Base-by-base conservation (phyloP, 2,888 invertebrate genomes). In the Drosophila maculinotata region DNA sequence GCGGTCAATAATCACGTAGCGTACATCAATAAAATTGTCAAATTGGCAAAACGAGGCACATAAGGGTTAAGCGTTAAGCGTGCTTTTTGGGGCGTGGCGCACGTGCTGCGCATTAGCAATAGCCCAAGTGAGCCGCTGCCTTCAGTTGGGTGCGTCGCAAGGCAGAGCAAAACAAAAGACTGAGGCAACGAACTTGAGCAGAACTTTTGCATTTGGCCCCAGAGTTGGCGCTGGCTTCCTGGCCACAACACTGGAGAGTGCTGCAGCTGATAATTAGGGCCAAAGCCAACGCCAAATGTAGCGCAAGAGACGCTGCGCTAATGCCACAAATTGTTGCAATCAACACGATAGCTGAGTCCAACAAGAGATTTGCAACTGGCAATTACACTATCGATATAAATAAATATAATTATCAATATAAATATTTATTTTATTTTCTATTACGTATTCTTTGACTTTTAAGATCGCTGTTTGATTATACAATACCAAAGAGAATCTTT, bases 21-120 rank as follows among this genome's bases (percentile, higher is more conserved):
- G 48, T 57, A 67, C 82, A 69, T 82, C 79, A 82, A 85, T 85
- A 82, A 81, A 81, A 79, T 75, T 82, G 79, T 81, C 75, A 81
- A 85, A 85, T 85, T 81, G 79, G 82, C 82, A 77, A 82, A 35
- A 51, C 26, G 57, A 36, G 38, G 48, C 44, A 41, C 41, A 51
- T 38, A 54, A 64, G 69, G 74, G 65, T 45, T 69, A 56, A 73
- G 14, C 42, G 53, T 44, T 63, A n/a, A 54, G 52, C 51, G 54
- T 15, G 31, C 9, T 10, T 9, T 26, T 33, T 54, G 51, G 74
- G 72, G 73, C 73, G 73, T 73, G 75, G 59, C 66, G 36, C 73
- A 66, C 73, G 70, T 73, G 73, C 35, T 54, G 49, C 8, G 70
- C 69, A 73, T 73, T 26, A 15, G 7, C 66, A 59, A 68, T 20